Evolutionary conservation across 2,888 invertebrate genomes (phyloP), one percentile per base, ranked within the genome.

Genomic region (Chamaedrilus cognettii): DNA sequence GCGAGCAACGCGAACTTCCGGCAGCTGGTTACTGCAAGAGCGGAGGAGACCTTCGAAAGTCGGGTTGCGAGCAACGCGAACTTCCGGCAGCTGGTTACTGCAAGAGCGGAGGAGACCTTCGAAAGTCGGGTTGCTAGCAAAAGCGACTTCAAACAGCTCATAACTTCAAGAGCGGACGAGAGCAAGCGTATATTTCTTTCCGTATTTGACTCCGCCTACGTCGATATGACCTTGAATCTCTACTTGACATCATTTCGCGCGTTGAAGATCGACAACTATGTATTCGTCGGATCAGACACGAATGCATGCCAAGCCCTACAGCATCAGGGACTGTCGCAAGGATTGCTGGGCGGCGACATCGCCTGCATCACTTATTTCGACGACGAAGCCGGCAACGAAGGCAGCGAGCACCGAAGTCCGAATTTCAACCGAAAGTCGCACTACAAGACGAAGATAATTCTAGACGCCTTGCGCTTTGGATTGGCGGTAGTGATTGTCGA

Each of bases 381-480:
- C 26, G 55, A 52, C 55, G 5, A 7, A 52, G 52, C 33, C 32
- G 28, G 42, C n/a, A 19, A 15, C 23, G 26, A 15, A 23, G 28
- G 57, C 1, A 56, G 60, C n/a, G 68, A 65, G 26, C 72, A 62
- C 52, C 67, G 69, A 11, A 60, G 52, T 3, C 31, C 32, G 7
- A 50, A 33, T 7, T 73, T 68, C 64, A 31, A 52, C 34, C 49
- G 51, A 23, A 70, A 66, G 55, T 69, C 72, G 11, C 68, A 72
- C 67, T 55, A 71, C 5, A 73, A 73, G 49, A 73, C 73, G 11
- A 59, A 50, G 19, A 61, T 72, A 28, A 62, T 71, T 42, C 67
- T 72, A 7, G 64, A 66, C 34, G 60, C 64, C 1, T 51, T 73
- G 52, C 59, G 49, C 26, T 26, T 64, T 11, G 58, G 52, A 2